These are phyloP conservation scores for Eulemur mongoz DNA, from an alignment of 2,797 vertebrate genomes.

Conservation along the genomic window DNA sequence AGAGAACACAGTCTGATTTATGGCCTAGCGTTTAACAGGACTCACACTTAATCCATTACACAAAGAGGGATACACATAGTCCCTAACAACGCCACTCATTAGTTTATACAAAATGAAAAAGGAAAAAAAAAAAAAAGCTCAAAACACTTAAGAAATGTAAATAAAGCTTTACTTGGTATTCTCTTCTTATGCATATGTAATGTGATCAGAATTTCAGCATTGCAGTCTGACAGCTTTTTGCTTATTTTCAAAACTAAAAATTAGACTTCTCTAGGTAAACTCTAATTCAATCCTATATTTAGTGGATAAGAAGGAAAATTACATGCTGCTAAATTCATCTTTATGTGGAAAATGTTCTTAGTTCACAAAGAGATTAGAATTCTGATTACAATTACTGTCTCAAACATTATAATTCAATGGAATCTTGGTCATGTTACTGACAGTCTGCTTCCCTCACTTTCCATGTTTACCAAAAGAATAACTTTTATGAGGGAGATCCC, in stretches of 20 bases:
- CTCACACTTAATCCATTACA: conserved; percentile 78
- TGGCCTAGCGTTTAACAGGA: conserved; percentile 71
- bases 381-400: conserved; percentile 5
- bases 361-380: conserved; percentile 59
- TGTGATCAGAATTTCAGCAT: conserved; percentile 72
- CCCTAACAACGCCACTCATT: conserved; percentile 70
- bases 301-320: conserved; percentile 72
- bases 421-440: background rate
- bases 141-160: conserved; percentile 76
- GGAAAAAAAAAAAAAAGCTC: background rate
- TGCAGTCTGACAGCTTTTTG: conserved; percentile 66
- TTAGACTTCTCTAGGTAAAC: conserved; percentile 80
- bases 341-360: conserved; percentile 63
- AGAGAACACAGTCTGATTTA: conserved; percentile 77
- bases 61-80: conserved; percentile 74
- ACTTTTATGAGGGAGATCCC: background rate
- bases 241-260: conserved; percentile 77
- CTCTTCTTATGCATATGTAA: conserved; percentile 68
- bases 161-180: conserved; percentile 74
- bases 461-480: background rate
- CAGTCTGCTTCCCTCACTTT: background rate
- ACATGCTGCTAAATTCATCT: conserved; percentile 72
- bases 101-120: conserved; percentile 71
- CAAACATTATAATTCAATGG: background rate
- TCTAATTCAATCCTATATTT: conserved; percentile 72